Evolutionary conservation across 2,888 invertebrate genomes (phyloP), one percentile per base, ranked within the genome.

Genomic region (Campoplex nolae): DNA sequence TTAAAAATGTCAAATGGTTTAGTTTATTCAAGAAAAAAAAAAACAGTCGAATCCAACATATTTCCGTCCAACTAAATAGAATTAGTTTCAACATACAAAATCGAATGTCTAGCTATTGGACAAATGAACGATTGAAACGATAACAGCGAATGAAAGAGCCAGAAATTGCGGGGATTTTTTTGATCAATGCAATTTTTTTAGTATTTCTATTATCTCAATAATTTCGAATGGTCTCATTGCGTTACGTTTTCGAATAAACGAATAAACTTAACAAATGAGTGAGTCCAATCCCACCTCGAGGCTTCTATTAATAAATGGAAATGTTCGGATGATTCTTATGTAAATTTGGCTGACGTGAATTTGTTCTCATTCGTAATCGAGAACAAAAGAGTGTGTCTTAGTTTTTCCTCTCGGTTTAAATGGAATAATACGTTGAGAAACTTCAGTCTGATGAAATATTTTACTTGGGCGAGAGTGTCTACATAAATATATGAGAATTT

Each of bases 371-470:
- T 71, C 62, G 51, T 2, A 73, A 71, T 78, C 38, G 67, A 62
- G 67, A 54, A 65, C 35, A 58, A 38, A 78, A 54, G 54, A 38
- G 32, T 38, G 58, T 54, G 3, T 9, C 56, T 11, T 51, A 7
- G 35, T 35, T 54, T 62, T 75, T 75, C 23, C n/a, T 45, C 32
- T 28, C 6, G 9, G 23, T 62, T 68, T 38, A 16, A 51, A 77
- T 77, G 16, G 71, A 77, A 83, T 77, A 77, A 71, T 71, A 77
- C 16, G 58, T 48, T 51, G 62, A 77, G 76, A 23, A 65, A 83
- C 71, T 76, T 42, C 56, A 58, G 51, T 32, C 62, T 77, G 77
- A 65, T 35, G 62, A 77, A 48, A 62, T 68, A 68, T 42, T 68
- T 48, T 32, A 42, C 16, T 23, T 38, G 28, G 9, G 13, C 28